Conservation (phyloP, 2,888 invertebrate species). For the Cosmia trapezina region DNA sequence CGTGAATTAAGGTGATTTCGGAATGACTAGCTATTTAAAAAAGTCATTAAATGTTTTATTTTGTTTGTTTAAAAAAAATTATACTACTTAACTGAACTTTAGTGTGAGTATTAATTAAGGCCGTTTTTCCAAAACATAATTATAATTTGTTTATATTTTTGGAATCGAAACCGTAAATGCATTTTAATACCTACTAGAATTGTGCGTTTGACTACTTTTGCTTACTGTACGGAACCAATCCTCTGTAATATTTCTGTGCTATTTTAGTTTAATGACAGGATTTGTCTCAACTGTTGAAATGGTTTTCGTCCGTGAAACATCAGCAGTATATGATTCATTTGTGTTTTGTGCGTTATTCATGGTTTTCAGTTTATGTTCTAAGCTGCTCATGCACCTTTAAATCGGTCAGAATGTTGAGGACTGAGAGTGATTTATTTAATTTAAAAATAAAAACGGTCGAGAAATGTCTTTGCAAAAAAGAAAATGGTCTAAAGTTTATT, state of each 20-base stretch:
- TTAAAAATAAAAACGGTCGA: not conserved
- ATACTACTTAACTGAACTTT: not conserved
- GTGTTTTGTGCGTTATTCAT: slow-evolving; percentile 45
- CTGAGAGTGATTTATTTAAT: slow-evolving; percentile 1
- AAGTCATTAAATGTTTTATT: not conserved
- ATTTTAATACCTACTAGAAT: too few species aligned
- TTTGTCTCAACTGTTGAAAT: slow-evolving; percentile 43
- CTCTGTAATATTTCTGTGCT: not conserved
- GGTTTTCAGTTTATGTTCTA: slow-evolving; percentile 27
- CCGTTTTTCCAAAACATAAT: not conserved
- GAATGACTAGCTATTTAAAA: too few species aligned
- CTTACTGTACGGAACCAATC: not conserved
- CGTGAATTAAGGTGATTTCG: not conserved
- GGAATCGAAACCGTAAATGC: not conserved
- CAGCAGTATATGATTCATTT: slow-evolving; percentile 18
- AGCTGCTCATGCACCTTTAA: slow-evolving; percentile 17
- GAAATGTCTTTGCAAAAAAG: not conserved
- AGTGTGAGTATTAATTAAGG: too few species aligned
- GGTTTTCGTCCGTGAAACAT: slow-evolving; percentile 26
- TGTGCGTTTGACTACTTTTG: not conserved
- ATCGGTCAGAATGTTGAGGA: not conserved
- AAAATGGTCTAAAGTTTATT: not conserved
- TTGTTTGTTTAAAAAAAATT: too few species aligned
- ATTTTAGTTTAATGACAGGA: slow-evolving; percentile 36
- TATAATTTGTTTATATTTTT: too few species aligned